Evolutionary conservation across 2,888 invertebrate species (phyloP).

Genomic region (Adelognathus sp.): DNA sequence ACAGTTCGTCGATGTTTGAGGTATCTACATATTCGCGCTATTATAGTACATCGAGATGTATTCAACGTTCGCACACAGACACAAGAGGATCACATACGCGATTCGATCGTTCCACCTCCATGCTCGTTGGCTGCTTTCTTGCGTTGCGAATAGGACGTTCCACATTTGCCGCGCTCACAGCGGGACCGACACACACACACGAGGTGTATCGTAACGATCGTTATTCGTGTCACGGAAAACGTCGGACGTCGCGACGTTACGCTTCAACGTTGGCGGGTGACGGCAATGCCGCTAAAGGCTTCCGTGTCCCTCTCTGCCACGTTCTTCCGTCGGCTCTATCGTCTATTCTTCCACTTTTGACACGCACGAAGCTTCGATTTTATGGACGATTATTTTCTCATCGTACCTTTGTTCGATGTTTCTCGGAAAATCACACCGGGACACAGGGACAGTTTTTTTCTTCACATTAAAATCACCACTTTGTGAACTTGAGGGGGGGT

Average conservation of each 20-base stretch:
- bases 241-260: slow-evolving; percentile 33
- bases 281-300: slow-evolving; percentile 30
- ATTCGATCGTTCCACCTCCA: slow-evolving; percentile 53
- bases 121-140: slow-evolving; percentile 1
- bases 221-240: slow-evolving; percentile 61
- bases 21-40: not conserved
- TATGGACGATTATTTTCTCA: no score
- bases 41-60: slow-evolving; percentile 21
- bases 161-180: slow-evolving; percentile 49
- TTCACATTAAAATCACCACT: no score
- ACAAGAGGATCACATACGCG: slow-evolving; percentile 10
- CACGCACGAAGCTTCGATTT: no score
- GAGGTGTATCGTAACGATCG: slow-evolving; percentile 46
- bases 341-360: slow-evolving; percentile 9
- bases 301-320: no score
- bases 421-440: no score
- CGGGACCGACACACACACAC: not conserved
- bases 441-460: no score
- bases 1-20: not conserved
- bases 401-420: no score
- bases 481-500: no score
- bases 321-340: no score
- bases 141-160: slow-evolving; percentile 50
- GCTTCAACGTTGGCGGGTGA: not conserved
- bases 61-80: slow-evolving; percentile 45